Percentiles rank a stretch among this genome's conserved stretches.
These are phyloP conservation scores for Crocallis elinguaria DNA, from an alignment of 2,888 invertebrate genomes.

Conservation along the genomic window DNA sequence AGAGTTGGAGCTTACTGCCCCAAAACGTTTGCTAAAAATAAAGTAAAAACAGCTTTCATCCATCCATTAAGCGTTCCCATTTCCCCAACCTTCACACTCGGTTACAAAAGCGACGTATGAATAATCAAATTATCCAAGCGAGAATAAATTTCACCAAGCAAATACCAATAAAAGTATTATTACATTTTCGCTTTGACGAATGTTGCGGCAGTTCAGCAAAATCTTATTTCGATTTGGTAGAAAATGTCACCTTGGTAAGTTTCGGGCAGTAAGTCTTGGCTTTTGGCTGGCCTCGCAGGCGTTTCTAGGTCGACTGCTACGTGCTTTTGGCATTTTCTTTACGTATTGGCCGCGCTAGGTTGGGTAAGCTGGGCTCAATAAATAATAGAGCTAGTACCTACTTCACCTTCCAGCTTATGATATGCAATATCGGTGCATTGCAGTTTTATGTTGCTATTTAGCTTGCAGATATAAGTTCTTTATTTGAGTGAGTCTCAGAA, in stretches of 20 bases:
- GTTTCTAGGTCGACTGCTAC: constrained; percentile 21
- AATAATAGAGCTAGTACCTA: constrained; percentile 3
- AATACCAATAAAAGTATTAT: constrained; percentile 32
- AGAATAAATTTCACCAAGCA: constrained; percentile 26
- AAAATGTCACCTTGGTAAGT: constrained; percentile 10
- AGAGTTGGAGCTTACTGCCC: not conserved
- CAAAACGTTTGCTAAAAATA: constrained; percentile 6
- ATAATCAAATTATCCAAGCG: constrained; percentile 29
- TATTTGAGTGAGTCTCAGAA: not conserved
- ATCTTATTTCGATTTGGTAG: constrained; percentile 22
- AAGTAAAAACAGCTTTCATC: constrained; percentile 3
- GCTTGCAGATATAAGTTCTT: not conserved
- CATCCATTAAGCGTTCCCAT: constrained; percentile 2
- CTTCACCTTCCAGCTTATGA: constrained; percentile 6
- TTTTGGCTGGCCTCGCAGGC: constrained; percentile 20
- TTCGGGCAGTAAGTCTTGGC: constrained; percentile 18
- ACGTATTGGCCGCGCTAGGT: constrained; percentile 8
- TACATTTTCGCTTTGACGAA: constrained; percentile 31
- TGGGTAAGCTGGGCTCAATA: constrained; percentile 12
- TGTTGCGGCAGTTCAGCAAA: constrained; percentile 19
- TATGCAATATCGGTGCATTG: not conserved
- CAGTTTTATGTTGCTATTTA: not conserved
- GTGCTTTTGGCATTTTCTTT: constrained; percentile 19
- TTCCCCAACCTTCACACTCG: constrained; percentile 18
- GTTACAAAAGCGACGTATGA: constrained; percentile 25